Conservation (phyloP, 2,888 invertebrate species). For the Ophion costatus region DNA sequence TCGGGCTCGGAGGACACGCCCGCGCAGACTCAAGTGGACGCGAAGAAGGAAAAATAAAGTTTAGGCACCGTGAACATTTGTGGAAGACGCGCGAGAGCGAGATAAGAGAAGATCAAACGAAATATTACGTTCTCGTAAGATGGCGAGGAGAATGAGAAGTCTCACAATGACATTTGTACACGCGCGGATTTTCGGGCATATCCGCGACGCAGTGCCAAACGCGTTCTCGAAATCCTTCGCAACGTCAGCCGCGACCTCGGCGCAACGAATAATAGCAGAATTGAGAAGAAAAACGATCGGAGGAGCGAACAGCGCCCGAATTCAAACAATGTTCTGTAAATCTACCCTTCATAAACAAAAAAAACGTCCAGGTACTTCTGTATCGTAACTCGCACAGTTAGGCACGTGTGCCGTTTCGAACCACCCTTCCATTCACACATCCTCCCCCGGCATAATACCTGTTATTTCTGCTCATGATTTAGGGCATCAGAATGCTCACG, state of each 20-base stretch:
- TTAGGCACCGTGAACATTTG: constrained; percentile 1
- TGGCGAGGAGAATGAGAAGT: constrained; percentile 7
- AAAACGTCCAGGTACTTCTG: constrained; percentile 53
- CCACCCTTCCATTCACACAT: constrained; percentile 1
- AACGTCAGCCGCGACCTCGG: constrained; percentile 23
- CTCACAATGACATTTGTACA: constrained; percentile 17
- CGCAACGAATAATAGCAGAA: constrained; percentile 35
- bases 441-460: constrained; percentile 27
- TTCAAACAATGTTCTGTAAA: constrained; percentile 53
- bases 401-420: constrained; percentile 28
- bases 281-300: constrained; percentile 1
- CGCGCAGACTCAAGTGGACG: constrained; percentile 77
- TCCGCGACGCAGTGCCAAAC: constrained; percentile 45
- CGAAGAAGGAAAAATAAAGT: constrained; percentile 77
- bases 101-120: constrained; percentile 9
- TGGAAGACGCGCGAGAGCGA: not conserved
- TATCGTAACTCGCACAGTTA: constrained; percentile 48
- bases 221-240: constrained; percentile 3
- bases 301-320: constrained; percentile 36
- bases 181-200: constrained; percentile 17
- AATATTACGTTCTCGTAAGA: constrained; percentile 12
- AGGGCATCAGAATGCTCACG: not conserved
- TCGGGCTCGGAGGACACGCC: constrained; percentile 82
- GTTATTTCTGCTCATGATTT: not conserved
- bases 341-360: constrained; percentile 35